Evolutionary conservation across 2,797 vertebrate species (phyloP).

Genomic region (Falco rusticolus): DNA sequence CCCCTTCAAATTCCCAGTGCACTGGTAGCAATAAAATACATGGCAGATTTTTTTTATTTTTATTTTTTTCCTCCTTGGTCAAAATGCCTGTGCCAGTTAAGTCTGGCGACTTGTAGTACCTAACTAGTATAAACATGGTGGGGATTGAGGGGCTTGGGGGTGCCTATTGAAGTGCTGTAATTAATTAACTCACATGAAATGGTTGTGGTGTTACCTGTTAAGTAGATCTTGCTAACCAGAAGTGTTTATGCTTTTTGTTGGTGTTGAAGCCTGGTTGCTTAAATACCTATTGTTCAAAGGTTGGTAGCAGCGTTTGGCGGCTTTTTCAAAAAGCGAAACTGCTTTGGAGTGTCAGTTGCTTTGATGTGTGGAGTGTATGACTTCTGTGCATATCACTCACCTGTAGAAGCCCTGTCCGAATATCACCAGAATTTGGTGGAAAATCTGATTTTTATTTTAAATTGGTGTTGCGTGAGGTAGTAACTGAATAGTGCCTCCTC

Average conservation of each 20-base stretch:
- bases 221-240: not conserved
- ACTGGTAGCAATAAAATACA: not conserved
- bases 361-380: accelerated
- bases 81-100: not conserved
- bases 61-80: not conserved
- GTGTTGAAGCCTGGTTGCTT: not conserved
- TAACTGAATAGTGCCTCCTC: not conserved
- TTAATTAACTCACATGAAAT: not conserved
- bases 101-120: not conserved
- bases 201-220: not conserved
- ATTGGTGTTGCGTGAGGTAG: not conserved
- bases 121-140: not conserved
- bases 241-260: not conserved
- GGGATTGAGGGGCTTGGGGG: not conserved
- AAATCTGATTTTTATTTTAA: not conserved
- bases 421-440: not conserved
- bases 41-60: not conserved
- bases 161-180: not conserved
- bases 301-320: not conserved
- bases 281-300: not conserved
- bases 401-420: not conserved
- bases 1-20: not conserved
- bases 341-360: not conserved
- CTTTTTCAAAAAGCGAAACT: not conserved
- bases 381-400: not conserved